Conservation (phyloP, 2,113 vertebrate genomes). For the Perognathus longimembris region DNA sequence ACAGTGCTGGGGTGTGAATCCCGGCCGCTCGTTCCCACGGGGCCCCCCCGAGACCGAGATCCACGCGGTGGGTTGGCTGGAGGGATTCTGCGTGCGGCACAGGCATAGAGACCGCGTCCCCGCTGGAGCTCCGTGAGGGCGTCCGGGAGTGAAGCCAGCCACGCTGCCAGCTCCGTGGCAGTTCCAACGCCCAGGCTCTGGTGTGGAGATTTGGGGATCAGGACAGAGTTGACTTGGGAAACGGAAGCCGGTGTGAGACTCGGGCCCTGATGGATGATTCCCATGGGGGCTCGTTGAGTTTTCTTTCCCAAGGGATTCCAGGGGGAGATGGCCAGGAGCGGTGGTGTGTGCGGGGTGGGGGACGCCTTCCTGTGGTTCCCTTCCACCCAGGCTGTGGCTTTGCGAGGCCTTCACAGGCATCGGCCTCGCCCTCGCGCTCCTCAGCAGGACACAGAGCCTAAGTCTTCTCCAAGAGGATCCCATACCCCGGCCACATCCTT, state of each 20-base stretch:
- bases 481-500: too few species aligned
- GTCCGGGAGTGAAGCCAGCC: not conserved
- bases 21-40: too few species aligned
- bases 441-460: too few species aligned
- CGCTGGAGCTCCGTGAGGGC: accelerated
- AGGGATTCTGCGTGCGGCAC: not conserved
- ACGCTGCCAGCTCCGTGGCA: too few species aligned
- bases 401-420: too few species aligned
- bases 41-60: too few species aligned
- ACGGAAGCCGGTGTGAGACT: not conserved
- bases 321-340: accelerated
- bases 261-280: accelerated
- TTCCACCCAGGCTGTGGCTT: not conserved
- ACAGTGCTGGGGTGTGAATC: too few species aligned
- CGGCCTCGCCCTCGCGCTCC: not conserved
- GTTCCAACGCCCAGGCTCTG: not conserved
- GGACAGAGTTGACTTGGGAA: not conserved
- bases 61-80: too few species aligned
- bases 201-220: not conserved
- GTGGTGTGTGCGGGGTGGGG: accelerated
- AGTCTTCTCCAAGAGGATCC: too few species aligned
- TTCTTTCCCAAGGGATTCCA: not conserved
- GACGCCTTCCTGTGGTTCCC: accelerated
- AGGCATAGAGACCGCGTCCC: too few species aligned
- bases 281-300: not conserved